These are phyloP conservation scores for Trichosurus vulpecula DNA, from an alignment of 2,797 vertebrate genomes.

Conservation along the genomic window DNA sequence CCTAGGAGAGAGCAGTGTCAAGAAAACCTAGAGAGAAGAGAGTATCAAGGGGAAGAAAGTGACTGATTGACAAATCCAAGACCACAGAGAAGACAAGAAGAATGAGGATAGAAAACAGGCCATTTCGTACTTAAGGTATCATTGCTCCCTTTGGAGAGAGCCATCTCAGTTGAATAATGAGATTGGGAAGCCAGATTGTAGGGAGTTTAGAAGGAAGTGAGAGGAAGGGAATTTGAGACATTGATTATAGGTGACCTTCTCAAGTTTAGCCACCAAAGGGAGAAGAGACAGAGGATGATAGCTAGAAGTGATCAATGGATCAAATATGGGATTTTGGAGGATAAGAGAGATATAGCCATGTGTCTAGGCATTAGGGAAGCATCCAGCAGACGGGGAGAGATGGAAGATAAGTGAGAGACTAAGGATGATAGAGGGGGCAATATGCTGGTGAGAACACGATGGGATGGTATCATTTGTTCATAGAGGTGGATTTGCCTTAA, in stretches of 20 bases:
- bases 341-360: neutral
- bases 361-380: neutral
- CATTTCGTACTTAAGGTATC: neutral
- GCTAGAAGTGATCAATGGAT: neutral
- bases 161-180: neutral
- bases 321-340: neutral
- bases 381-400: neutral
- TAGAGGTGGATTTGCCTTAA: too few relatives aligned
- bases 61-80: neutral
- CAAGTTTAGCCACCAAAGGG: neutral
- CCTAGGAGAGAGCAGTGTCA: neutral
- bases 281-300: neutral
- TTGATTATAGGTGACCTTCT: neutral
- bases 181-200: neutral
- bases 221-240: neutral
- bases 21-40: neutral
- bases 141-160: neutral
- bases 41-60: neutral
- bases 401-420: neutral
- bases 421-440: neutral
- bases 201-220: neutral
- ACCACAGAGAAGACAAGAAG: neutral
- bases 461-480: too few relatives aligned
- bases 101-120: neutral
- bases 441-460: neutral